Conservation (phyloP, 2,797 vertebrate species). For the Tapera naevia region DNA sequence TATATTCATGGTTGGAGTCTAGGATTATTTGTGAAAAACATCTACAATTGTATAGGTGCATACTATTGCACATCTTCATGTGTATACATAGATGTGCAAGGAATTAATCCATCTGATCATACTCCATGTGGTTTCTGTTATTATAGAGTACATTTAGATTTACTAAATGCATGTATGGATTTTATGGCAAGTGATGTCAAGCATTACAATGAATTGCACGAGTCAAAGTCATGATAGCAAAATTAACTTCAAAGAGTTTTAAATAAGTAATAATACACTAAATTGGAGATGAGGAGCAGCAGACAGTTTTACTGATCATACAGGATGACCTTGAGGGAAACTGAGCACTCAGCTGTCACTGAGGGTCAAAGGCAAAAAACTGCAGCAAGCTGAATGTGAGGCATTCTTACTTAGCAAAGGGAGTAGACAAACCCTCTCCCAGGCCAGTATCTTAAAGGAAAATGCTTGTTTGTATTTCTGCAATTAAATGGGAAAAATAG, state of each 20-base stretch:
- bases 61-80: not conserved
- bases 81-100: not conserved
- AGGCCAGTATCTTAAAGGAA: not conserved
- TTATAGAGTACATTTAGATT: not conserved
- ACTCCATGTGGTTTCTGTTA: not conserved
- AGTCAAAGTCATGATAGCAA: not conserved
- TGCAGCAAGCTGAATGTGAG: not conserved
- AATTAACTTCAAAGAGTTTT: not conserved
- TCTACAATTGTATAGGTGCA: not conserved
- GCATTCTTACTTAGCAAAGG: not conserved
- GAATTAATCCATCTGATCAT: not conserved
- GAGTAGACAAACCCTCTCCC: not conserved
- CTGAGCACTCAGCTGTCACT: not conserved
- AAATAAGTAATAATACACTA: not conserved
- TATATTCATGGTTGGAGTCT: not conserved
- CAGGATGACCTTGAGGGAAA: not conserved
- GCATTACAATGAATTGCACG: not conserved
- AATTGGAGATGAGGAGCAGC: not conserved
- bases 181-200: not conserved
- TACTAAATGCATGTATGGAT: fast-evolving
- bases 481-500: not conserved
- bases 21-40: not conserved
- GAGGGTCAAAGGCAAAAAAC: not conserved
- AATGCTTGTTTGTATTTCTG: not conserved
- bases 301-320: not conserved